Evolutionary conservation across 2,797 vertebrate species (phyloP).

Genomic region (Coregonus ussuriensis): DNA sequence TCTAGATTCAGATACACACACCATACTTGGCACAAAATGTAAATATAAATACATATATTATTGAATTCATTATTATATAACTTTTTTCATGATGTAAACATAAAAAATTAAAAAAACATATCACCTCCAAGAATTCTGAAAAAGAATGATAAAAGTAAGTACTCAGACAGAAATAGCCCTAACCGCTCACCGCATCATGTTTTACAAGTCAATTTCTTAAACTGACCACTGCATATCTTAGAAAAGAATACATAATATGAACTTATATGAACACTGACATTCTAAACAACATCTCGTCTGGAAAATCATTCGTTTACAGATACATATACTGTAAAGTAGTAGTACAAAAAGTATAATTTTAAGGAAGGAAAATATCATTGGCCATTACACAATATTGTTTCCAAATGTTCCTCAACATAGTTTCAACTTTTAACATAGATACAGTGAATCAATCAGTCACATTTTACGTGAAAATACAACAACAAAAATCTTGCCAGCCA

Average conservation of each 20-base stretch:
- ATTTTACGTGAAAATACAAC: background rate
- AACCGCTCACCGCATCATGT: background rate
- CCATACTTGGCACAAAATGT: background rate
- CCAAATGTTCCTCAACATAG: background rate
- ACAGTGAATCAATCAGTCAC: background rate
- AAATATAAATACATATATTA: background rate
- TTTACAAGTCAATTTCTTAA: background rate
- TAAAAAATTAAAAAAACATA: background rate
- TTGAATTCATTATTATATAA: background rate
- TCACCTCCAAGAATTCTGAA: background rate
- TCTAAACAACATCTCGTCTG: background rate
- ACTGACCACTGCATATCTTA: background rate
- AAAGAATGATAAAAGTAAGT: background rate
- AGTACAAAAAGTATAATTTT: background rate
- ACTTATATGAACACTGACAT: slow-evolving; percentile 12
- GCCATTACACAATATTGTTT: background rate
- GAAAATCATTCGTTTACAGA: too few species aligned
- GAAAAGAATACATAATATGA: background rate
- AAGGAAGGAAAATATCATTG: background rate
- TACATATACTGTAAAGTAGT: background rate
- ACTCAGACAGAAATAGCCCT: background rate
- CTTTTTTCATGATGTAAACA: background rate
- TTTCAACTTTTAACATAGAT: background rate
- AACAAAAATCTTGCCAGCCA: background rate
- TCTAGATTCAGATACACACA: background rate